These are phyloP conservation scores for Patella ulyssiponensis DNA, from an alignment of 2,888 invertebrate genomes.

Conservation along the genomic window DNA sequence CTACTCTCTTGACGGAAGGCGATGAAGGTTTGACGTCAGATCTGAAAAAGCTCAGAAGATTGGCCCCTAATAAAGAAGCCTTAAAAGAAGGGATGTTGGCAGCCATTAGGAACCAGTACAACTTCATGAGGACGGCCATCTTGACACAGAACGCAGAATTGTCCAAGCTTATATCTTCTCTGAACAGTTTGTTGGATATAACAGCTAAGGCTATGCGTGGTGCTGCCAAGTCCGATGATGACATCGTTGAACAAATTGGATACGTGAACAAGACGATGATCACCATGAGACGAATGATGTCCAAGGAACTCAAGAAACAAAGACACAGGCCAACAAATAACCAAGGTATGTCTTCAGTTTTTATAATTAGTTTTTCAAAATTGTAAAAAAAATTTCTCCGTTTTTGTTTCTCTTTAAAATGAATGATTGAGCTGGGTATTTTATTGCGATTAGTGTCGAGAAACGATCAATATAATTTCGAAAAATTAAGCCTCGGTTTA, in stretches of 20 bases:
- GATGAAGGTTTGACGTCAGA: conserved; percentile 51
- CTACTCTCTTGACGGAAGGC: conserved; percentile 46
- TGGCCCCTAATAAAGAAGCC: conserved; percentile 16
- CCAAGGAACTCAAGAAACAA: conserved; percentile 29
- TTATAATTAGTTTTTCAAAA: not conserved
- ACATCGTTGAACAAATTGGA: conserved; percentile 26
- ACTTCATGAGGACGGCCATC: conserved; percentile 57
- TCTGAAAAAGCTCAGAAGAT: conserved; percentile 43
- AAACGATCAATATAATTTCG: too few relatives aligned
- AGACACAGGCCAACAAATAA: not conserved
- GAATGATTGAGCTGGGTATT: not conserved
- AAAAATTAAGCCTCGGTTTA: too few relatives aligned
- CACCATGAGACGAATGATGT: conserved; percentile 34
- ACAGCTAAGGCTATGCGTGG: conserved; percentile 28
- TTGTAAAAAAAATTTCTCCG: not conserved
- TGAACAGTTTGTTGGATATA: conserved; percentile 45
- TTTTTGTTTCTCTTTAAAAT: too few relatives aligned
- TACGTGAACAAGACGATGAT: conserved; percentile 37
- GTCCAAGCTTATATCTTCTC: conserved; percentile 44
- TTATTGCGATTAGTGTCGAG: not conserved
- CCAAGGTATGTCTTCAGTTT: not conserved
- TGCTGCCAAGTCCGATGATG: conserved; percentile 27
- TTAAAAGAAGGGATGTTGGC: conserved; percentile 56
- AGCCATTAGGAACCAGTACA: conserved; percentile 60
- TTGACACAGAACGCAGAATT: conserved; percentile 56